A percentile compares a stretch with the other conserved stretches of the same genome.
phyloP scores from a whole-genome alignment of 2,113 vertebrate species.

The Nycticebus coucang region DNA sequence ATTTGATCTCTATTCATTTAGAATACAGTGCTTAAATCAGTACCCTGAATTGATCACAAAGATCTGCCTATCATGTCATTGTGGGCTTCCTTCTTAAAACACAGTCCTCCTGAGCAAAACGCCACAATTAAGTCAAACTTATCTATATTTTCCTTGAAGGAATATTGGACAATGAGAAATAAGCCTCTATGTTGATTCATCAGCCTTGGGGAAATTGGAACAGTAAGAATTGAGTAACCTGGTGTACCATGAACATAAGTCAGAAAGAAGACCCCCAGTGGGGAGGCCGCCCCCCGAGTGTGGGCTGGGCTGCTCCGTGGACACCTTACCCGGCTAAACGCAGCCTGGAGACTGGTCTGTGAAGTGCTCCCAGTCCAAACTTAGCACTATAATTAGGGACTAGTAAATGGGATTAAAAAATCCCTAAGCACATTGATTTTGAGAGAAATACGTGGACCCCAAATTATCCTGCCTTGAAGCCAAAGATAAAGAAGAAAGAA shows the following conservation, averaged over 20 bases:
- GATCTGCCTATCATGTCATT: neutral
- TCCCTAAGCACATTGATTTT: neutral
- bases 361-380: neutral
- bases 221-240: neutral
- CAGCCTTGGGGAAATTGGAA: neutral
- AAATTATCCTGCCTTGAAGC: neutral
- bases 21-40: neutral
- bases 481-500: neutral
- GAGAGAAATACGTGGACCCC: neutral
- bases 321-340: neutral
- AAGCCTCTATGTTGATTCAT: neutral
- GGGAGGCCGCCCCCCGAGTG: accelerated
- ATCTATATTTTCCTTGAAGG: neutral
- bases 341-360: neutral
- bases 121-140: neutral
- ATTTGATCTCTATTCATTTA: neutral
- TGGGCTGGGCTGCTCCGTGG: neutral
- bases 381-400: neutral
- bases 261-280: neutral
- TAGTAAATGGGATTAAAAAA: neutral
- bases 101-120: neutral
- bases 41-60: neutral
- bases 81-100: neutral
- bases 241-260: neutral
- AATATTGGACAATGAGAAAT: neutral